Evolutionary conservation across 2,113 vertebrate genomes (phyloP).

Genomic region (Quiscalus mexicanus): DNA sequence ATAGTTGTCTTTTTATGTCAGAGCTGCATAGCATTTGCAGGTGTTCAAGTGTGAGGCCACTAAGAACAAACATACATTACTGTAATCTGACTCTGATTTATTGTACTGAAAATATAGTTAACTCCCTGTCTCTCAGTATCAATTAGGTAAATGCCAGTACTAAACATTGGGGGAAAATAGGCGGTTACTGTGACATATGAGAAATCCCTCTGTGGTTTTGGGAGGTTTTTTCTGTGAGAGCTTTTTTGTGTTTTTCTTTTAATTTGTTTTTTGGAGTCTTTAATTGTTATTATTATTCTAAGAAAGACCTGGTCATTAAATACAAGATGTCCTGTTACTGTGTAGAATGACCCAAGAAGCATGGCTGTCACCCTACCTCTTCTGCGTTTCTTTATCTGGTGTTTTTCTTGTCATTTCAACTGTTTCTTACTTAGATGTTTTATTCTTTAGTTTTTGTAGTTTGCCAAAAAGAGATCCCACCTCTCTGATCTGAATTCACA

Average conservation of each 20-base stretch:
- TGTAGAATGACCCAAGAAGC: not conserved
- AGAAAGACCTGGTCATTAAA: not conserved
- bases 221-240: rapidly evolving
- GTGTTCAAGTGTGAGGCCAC: not conserved
- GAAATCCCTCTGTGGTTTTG: not conserved
- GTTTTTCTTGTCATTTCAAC: not conserved
- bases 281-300: not conserved
- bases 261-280: rapidly evolving
- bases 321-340: not conserved
- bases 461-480: not conserved
- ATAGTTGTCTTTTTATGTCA: not conserved
- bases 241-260: no score
- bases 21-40: not conserved
- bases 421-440: not conserved
- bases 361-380: not conserved
- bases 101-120: not conserved
- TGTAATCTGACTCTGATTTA: not conserved
- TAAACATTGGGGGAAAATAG: not conserved
- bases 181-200: not conserved
- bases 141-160: not conserved
- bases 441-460: not conserved
- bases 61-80: not conserved
- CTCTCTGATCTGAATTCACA: not conserved
- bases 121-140: not conserved
- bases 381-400: not conserved